These are phyloP conservation scores for Copidosoma floridanum DNA, from an alignment of 1,140 invertebrate species.

Conservation along the genomic window DNA sequence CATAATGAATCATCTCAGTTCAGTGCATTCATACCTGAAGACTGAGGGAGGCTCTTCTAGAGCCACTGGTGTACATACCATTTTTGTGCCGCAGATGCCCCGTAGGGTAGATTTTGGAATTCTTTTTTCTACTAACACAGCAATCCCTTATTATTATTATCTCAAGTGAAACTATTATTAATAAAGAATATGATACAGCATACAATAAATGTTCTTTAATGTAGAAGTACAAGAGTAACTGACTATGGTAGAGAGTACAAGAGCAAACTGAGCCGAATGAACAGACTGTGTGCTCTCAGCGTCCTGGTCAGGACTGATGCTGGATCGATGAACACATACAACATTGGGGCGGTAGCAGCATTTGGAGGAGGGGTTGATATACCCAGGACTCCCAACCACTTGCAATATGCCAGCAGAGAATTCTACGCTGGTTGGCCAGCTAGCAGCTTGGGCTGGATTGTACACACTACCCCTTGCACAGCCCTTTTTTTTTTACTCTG, in stretches of 20 bases:
- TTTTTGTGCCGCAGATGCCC: slow-evolving; percentile 33
- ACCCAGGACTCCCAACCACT: slow-evolving; percentile 22
- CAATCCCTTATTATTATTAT: slow-evolving; percentile 15
- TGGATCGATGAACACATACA: slow-evolving; percentile 34
- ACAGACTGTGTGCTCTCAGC: slow-evolving; percentile 40
- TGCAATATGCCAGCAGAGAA: slow-evolving; percentile 10
- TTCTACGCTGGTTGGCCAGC: slow-evolving; percentile 19
- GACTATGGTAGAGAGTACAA: no score
- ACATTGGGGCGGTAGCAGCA: slow-evolving; percentile 20
- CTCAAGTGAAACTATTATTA: not conserved
- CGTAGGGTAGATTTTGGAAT: slow-evolving; percentile 14
- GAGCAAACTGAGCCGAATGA: slow-evolving; percentile 51
- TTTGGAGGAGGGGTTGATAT: slow-evolving; percentile 37
- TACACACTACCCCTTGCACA: no score
- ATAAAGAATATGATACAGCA: slow-evolving; percentile 15
- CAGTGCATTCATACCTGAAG: slow-evolving; percentile 47
- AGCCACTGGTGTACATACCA: slow-evolving; percentile 45
- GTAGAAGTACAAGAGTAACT: no score
- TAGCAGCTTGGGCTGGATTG: no score
- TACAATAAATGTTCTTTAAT: slow-evolving; percentile 9
- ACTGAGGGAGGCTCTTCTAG: slow-evolving; percentile 10
- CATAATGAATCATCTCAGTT: slow-evolving; percentile 51
- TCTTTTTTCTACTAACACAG: slow-evolving; percentile 10
- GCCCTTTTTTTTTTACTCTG: no score
- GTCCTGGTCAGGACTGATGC: slow-evolving; percentile 51